Evolutionary conservation across 1,140 invertebrate genomes (phyloP).

Genomic region (Drosophila grimshawi): DNA sequence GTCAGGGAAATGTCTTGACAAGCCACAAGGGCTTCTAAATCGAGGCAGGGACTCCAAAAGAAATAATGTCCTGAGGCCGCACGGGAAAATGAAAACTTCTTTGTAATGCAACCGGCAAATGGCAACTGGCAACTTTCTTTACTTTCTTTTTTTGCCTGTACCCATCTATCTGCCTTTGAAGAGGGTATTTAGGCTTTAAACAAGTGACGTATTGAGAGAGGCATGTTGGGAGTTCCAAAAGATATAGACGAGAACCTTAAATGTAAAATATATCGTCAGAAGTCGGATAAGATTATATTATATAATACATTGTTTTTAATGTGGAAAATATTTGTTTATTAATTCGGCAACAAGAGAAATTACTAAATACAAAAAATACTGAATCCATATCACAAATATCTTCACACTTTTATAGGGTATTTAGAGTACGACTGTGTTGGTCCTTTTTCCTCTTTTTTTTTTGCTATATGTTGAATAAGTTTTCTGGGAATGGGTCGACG

Average conservation of each 20-base stretch:
- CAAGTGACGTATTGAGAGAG: too few species aligned
- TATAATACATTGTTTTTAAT: too few species aligned
- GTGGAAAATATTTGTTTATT: too few species aligned
- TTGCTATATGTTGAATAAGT: slow-evolving; percentile 5
- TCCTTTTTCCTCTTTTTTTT: slow-evolving; percentile 23
- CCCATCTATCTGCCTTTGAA: neutral
- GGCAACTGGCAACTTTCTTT: slow-evolving; percentile 27
- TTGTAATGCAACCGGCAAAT: slow-evolving; percentile 65
- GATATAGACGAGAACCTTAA: too few species aligned
- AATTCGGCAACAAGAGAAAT: too few species aligned
- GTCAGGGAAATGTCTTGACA: slow-evolving; percentile 66
- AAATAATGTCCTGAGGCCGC: slow-evolving; percentile 74
- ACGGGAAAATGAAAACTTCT: slow-evolving; percentile 78
- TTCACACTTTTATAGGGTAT: slow-evolving; percentile 9
- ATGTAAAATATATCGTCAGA: too few species aligned
- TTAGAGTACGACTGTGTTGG: neutral
- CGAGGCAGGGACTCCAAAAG: slow-evolving; percentile 31
- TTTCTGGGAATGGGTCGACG: slow-evolving; percentile 24
- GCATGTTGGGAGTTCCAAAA: too few species aligned
- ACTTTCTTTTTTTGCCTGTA: slow-evolving; percentile 5
- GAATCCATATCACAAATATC: neutral
- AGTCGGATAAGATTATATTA: too few species aligned
- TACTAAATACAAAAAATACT: too few species aligned
- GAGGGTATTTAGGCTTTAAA: neutral
- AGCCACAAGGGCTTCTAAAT: slow-evolving; percentile 60